These are phyloP conservation scores for Phenacoccus solenopsis DNA, from an alignment of 1,140 invertebrate species.

Conservation along the genomic window DNA sequence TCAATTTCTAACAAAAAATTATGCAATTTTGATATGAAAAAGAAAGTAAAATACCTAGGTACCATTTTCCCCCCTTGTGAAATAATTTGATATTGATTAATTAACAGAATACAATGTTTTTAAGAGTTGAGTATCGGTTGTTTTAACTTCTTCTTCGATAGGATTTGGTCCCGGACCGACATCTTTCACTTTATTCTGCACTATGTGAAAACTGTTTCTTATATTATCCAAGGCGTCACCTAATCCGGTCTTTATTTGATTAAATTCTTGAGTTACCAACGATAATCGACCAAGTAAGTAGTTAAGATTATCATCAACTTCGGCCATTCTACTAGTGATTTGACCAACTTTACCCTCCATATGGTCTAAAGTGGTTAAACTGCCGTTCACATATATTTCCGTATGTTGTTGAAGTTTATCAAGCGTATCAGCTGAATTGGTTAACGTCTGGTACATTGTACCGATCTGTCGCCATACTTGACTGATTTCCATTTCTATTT, in stretches of 20 bases:
- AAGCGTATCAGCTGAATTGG: constrained; percentile 55
- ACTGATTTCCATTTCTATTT: constrained; percentile 68
- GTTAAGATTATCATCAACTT: constrained; percentile 74
- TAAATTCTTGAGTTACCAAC: constrained; percentile 73
- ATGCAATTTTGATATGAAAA: too few relatives aligned
- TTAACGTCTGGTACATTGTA: constrained; percentile 74
- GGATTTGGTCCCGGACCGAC: constrained; percentile 28
- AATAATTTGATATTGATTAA: background rate
- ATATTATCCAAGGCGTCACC: constrained; percentile 57
- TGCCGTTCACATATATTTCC: constrained; percentile 66
- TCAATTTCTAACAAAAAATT: too few relatives aligned
- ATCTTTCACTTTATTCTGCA: constrained; percentile 31
- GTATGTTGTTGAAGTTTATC: constrained; percentile 65
- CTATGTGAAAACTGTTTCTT: constrained; percentile 46
- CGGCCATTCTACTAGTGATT: constrained; percentile 64
- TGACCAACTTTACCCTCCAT: constrained; percentile 65
- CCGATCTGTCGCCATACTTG: constrained; percentile 39
- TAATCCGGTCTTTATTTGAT: constrained; percentile 61
- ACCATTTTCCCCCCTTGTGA: too few relatives aligned
- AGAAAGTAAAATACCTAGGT: too few relatives aligned
- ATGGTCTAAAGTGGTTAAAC: constrained; percentile 60
- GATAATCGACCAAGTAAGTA: constrained; percentile 65
- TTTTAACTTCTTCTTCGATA: constrained; percentile 25
- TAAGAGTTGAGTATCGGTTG: background rate
- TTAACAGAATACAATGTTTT: background rate